These are phyloP conservation scores for Dolichopus griseipennis DNA, from an alignment of 2,888 invertebrate species.

Conservation along the genomic window DNA sequence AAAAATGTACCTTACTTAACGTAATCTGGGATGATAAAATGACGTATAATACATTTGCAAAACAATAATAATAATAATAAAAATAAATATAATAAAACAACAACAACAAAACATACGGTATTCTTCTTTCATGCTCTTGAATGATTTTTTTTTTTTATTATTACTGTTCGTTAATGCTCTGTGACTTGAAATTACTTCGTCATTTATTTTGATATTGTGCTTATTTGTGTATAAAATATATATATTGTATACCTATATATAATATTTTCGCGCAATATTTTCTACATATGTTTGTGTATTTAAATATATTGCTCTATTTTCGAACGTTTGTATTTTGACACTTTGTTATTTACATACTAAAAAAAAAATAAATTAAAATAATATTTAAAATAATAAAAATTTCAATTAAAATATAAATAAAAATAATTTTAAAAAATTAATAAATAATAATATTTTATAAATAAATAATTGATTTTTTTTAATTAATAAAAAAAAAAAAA, in stretches of 20 bases:
- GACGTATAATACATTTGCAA: background rate
- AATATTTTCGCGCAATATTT: too few species aligned
- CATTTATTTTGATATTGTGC: background rate
- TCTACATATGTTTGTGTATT: background rate
- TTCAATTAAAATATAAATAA: background rate
- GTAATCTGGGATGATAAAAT: background rate
- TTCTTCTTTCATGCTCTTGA: background rate
- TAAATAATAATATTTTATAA: background rate
- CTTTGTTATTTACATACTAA: background rate
- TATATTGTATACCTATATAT: background rate
- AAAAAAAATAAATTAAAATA: too few species aligned
- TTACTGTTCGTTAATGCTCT: background rate
- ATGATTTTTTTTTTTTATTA: background rate
- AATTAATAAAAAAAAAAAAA: background rate
- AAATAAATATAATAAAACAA: background rate
- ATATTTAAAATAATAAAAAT: background rate
- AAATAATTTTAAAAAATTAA: background rate
- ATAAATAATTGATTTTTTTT: background rate
- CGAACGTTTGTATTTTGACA: too few species aligned
- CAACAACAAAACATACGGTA: background rate
- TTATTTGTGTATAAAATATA: background rate
- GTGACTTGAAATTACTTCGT: background rate
- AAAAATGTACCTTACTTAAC: constrained; percentile 1
- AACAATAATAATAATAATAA: too few species aligned
- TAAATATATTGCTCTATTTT: background rate